Conservation (phyloP, 2,888 invertebrate genomes). For the Cerastis rubricosa region DNA sequence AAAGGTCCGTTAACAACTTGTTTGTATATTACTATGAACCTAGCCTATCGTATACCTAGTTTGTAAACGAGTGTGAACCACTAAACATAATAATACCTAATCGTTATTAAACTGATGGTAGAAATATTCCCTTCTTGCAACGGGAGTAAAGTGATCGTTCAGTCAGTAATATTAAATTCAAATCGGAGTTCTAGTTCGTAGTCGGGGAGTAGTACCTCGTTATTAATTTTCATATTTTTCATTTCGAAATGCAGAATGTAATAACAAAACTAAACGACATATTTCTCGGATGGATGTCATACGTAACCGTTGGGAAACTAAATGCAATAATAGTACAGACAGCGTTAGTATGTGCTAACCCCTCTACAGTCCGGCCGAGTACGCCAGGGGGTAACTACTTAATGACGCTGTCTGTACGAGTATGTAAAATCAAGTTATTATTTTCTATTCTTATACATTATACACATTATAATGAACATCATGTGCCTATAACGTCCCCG, state of each 20-base stretch:
- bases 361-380: too few species aligned
- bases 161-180: background rate
- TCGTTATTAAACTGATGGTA: background rate
- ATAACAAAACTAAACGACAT: background rate
- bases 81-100: background rate
- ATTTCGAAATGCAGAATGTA: background rate
- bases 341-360: too few species aligned
- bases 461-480: background rate
- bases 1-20: too few species aligned
- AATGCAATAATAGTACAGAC: background rate
- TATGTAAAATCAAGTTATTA: background rate
- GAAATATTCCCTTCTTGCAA: background rate
- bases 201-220: background rate
- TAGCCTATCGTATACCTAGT: too few species aligned
- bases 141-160: background rate
- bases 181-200: background rate
- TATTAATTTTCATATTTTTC: background rate
- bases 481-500: too few species aligned
- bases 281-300: background rate
- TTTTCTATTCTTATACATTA: background rate
- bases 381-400: too few species aligned
- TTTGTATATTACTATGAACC: too few species aligned
- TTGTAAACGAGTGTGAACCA: too few species aligned
- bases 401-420: too few species aligned
- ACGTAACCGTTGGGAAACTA: background rate